Conservation (phyloP, 2,797 vertebrate genomes). For the Neomorphus geoffroyi region DNA sequence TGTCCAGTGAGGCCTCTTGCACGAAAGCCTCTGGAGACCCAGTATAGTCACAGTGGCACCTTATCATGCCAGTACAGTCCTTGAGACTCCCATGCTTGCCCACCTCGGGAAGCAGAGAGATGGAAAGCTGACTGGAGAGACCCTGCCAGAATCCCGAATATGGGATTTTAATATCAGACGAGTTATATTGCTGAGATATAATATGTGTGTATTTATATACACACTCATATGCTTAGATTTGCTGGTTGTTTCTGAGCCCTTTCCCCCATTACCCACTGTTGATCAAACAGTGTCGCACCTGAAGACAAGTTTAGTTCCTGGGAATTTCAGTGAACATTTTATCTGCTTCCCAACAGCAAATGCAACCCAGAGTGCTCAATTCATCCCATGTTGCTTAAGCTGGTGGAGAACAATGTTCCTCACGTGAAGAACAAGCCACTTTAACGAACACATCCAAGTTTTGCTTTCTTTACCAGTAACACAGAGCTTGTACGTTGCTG, state of each 20-base stretch:
- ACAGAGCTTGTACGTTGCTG: not conserved
- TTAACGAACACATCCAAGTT: not conserved
- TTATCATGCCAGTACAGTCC: not conserved
- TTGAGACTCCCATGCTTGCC: not conserved
- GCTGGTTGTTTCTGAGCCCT: not conserved
- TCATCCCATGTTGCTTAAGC: not conserved
- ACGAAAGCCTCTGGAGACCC: not conserved
- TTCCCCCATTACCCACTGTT: not conserved
- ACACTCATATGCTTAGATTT: not conserved
- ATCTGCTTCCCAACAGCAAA: not conserved
- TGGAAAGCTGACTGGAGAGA: rapidly evolving
- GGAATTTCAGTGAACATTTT: not conserved
- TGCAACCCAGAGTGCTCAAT: not conserved
- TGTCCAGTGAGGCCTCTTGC: not conserved
- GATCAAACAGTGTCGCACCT: not conserved
- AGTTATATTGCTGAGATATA: not conserved
- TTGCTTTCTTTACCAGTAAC: not conserved
- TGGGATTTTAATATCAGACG: not conserved
- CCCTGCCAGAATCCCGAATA: not conserved
- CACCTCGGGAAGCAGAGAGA: not conserved
- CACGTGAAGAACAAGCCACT: rapidly evolving
- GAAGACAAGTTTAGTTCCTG: not conserved
- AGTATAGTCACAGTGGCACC: rapidly evolving
- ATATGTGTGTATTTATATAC: not conserved
- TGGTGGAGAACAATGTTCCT: not conserved